A percentile compares a stretch with the other conserved stretches of the same genome.
These are phyloP conservation scores for Musca domestica DNA, from an alignment of 1,140 invertebrate species.

Conservation along the genomic window DNA sequence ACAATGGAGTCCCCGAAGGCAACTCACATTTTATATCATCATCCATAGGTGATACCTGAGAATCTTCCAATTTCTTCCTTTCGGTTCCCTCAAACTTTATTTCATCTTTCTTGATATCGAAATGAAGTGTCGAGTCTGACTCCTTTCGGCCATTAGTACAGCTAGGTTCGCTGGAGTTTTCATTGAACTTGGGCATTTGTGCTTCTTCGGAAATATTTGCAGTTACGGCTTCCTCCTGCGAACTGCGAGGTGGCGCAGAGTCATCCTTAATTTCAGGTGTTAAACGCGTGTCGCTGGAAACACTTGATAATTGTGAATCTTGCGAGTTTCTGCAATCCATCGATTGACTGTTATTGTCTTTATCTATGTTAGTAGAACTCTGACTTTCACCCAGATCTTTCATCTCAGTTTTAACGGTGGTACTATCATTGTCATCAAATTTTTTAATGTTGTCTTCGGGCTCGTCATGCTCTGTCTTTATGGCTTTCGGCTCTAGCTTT, in stretches of 20 bases:
- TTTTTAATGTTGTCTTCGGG: constrained; percentile 2
- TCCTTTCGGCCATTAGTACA: constrained; percentile 2
- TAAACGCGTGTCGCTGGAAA: constrained; percentile 62
- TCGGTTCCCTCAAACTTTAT: constrained; percentile 50
- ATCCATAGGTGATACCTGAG: no score
- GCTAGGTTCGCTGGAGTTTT: constrained; percentile 42
- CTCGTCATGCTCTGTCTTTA: background rate
- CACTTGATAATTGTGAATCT: constrained; percentile 62
- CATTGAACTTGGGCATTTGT: constrained; percentile 50
- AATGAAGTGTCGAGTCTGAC: constrained; percentile 37
- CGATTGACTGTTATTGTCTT: constrained; percentile 24
- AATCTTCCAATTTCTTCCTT: constrained; percentile 27
- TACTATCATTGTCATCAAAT: background rate
- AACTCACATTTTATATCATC: background rate
- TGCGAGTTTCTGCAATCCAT: constrained; percentile 39
- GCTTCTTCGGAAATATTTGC: constrained; percentile 50
- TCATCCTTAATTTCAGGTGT: constrained; percentile 57
- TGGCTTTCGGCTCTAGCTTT: background rate
- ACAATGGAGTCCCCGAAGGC: background rate
- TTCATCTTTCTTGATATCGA: constrained; percentile 52
- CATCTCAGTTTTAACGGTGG: background rate
- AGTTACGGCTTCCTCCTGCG: constrained; percentile 15
- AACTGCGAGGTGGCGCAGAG: constrained; percentile 22
- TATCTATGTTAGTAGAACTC: background rate
- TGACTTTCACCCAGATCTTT: background rate